Evolutionary conservation across 2,888 invertebrate genomes (phyloP).

Genomic region (Caradrina clavipalpis): DNA sequence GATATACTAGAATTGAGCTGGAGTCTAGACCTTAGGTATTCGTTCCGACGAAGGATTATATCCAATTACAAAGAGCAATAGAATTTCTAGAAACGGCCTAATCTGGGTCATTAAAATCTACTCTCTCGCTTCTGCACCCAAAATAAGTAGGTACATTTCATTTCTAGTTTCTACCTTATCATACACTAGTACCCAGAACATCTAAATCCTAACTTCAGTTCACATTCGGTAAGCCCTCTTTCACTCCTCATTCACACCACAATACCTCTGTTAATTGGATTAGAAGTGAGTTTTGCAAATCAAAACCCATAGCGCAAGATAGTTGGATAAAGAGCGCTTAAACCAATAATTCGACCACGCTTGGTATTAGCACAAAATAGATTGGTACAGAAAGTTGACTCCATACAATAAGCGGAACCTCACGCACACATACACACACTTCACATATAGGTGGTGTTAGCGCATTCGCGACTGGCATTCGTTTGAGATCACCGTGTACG

Average conservation of each 20-base stretch:
- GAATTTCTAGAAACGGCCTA: background rate
- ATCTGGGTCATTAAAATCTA: background rate
- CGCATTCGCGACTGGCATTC: too few species aligned
- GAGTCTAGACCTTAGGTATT: background rate
- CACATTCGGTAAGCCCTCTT: conserved; percentile 42
- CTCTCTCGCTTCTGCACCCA: background rate
- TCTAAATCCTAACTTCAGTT: conserved; percentile 16
- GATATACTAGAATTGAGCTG: too few species aligned
- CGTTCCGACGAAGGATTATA: background rate
- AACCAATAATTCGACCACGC: conserved; percentile 58
- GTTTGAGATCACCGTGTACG: too few species aligned
- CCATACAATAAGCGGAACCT: background rate
- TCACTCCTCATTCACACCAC: conserved; percentile 66
- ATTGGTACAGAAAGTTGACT: background rate
- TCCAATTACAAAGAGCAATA: background rate
- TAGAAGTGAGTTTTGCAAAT: conserved; percentile 78
- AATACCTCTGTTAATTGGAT: conserved; percentile 76
- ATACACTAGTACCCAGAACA: conserved; percentile 7
- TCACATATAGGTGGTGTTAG: background rate
- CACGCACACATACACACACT: background rate
- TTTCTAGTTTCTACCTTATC: conserved; percentile 10
- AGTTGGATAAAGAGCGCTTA: conserved; percentile 62
- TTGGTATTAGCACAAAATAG: conserved; percentile 37
- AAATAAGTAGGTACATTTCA: background rate
- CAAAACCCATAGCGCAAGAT: conserved; percentile 64